phyloP scores from a whole-genome alignment of 2,113 vertebrate species.

The Strigops habroptila region DNA sequence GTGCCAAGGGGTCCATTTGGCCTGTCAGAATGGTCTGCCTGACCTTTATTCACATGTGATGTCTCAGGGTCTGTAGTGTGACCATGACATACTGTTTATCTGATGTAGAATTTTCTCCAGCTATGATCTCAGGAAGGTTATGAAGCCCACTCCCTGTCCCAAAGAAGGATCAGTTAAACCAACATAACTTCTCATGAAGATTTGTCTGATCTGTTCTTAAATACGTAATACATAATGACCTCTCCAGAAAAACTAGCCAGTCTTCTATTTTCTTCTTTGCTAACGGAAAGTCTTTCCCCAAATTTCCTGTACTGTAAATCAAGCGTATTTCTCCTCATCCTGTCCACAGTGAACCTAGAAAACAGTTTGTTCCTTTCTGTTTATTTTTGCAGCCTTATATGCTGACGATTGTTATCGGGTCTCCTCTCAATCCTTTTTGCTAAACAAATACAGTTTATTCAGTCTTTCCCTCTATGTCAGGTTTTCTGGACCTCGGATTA shows the following conservation, averaged over 20 bases:
- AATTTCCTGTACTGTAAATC: not conserved
- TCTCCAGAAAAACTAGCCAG: not conserved
- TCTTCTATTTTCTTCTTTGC: not conserved
- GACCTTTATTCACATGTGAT: not conserved
- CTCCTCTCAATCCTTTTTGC: not conserved
- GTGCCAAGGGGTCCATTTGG: not conserved
- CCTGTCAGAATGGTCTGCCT: not conserved
- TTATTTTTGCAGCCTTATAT: not conserved
- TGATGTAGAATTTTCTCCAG: not conserved
- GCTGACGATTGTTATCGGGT: not conserved
- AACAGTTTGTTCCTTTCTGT: not conserved
- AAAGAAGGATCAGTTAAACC: not conserved
- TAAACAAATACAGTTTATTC: not conserved
- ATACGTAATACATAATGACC: not conserved
- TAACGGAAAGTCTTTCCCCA: not conserved
- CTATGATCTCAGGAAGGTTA: not conserved
- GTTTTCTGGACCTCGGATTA: constrained; percentile 19
- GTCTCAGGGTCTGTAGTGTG: not conserved
- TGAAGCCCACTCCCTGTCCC: not conserved
- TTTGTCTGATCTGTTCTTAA: constrained; percentile 12
- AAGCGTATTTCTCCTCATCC: not conserved
- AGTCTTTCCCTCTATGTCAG: not conserved
- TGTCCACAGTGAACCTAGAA: not conserved
- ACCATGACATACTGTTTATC: not conserved
- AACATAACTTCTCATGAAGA: not conserved